Conservation (phyloP, 92 coral and sea anemone genomes). For the Actinostola sp. region DNA sequence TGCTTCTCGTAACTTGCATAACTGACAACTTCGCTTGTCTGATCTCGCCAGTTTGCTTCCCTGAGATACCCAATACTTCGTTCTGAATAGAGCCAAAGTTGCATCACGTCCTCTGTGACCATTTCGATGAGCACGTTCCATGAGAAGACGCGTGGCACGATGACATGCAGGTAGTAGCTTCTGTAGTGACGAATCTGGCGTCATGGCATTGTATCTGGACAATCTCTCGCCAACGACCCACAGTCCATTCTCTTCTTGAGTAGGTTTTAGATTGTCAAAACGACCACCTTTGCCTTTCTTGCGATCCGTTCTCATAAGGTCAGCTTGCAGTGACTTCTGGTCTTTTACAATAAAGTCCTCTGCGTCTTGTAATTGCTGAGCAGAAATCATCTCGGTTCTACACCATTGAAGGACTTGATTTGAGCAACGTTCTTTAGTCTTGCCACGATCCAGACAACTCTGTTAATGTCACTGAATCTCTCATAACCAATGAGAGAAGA, state of each 20-base stretch:
- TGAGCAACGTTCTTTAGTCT: conserved; percentile 47
- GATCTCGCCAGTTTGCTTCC: conserved; percentile 57
- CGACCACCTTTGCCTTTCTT: conserved; percentile 56
- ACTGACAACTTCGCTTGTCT: conserved; percentile 56
- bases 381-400: no score
- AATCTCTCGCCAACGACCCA: conserved; percentile 60
- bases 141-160: conserved; percentile 58
- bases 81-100: conserved; percentile 39
- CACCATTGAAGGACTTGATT: conserved; percentile 52
- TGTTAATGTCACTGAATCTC: conserved; percentile 57
- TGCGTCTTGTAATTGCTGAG: conserved; percentile 55
- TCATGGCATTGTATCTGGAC: conserved; percentile 60
- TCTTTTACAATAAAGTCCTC: conserved; percentile 64
- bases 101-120: conserved; percentile 59
- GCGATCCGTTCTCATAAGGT: conserved; percentile 16
- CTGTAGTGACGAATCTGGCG: conserved; percentile 57
- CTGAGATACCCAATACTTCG: conserved; percentile 67
- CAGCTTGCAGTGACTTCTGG: conserved; percentile 25
- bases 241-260: conserved; percentile 53
- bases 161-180: conserved; percentile 65
- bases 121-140: conserved; percentile 48
- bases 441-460: conserved; percentile 61
- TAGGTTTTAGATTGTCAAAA: conserved; percentile 56
- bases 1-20: conserved; percentile 61
- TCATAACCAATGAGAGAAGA: conserved; percentile 39